Evolutionary conservation across 2,113 vertebrate species (phyloP), one percentile per base, ranked within the genome.

Genomic region (Argyrosomus japonicus): DNA sequence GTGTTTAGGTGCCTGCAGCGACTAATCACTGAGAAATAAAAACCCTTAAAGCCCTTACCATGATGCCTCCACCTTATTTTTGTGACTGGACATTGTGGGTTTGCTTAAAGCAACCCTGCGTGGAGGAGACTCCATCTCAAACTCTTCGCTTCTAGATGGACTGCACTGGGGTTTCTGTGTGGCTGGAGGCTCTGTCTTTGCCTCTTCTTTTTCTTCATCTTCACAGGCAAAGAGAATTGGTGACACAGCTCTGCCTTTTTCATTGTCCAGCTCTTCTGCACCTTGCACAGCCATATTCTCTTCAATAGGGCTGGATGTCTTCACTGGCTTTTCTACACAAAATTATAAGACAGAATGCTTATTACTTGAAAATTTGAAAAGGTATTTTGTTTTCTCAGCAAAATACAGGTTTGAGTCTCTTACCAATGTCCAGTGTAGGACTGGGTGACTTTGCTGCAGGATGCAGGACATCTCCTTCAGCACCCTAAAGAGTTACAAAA

Each of bases 241-340:
- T 12, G 91, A 91, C 11, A 81, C 78, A 57, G 25, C 29, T 8
- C 11, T 7, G 6, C 62, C n/a, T 50, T 80, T 63, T 53, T 71
- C 53, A 47, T 70, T n/a, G 0, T 45, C 61, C 3, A 61, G 25
- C 36, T 79, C 25, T 25, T 76, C 32, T 51, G 15, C 5, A 13
- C 3, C 8, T 25, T 61, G 36, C 4, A 11, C 75, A 50, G 15
- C 68, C 12, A 14, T 3, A 18, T 48, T 86, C 18, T 40, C 40
- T 36, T 88, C 83, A 65, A 92, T 88, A 5, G 95, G 95, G 51
- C 94, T 95, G 54, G 95, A 96, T 0, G 94, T 95, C 69, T 91
- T 93, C 19, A 93, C 63, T 25, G 93, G 92, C 23, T 27, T 23
- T 56, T 32, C 3, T 45, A 21, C 0, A 74, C 14, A 72, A 56